Conservation (phyloP, 2,888 invertebrate species). For the Perithous albicinctus region DNA sequence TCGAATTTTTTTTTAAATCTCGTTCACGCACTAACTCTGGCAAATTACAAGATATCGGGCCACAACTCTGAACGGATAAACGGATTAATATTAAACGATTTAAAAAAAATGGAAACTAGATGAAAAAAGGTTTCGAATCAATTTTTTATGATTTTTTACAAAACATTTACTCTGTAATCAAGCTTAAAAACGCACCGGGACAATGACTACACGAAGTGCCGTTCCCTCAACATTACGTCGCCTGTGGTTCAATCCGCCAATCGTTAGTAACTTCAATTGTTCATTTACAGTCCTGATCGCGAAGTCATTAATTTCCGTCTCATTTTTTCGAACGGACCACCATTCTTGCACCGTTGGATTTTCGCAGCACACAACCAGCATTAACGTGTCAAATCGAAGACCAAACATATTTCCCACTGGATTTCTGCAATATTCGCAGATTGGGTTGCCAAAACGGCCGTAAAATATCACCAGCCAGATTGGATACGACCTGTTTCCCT, state of each 20-base stretch:
- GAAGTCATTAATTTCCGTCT: conserved; percentile 60
- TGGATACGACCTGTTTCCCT: conserved; percentile 64
- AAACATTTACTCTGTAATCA: no score
- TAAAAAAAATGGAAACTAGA: no score
- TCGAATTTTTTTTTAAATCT: no score
- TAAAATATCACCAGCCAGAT: conserved; percentile 76
- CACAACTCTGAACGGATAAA: no score
- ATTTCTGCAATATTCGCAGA: conserved; percentile 60
- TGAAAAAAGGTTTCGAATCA: no score
- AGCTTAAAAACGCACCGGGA: conserved; percentile 65
- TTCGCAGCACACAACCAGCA: conserved; percentile 73
- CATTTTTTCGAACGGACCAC: conserved; percentile 72
- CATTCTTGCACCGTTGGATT: conserved; percentile 71
- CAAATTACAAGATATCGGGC: no score
- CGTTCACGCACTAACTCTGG: no score
- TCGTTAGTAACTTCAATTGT: conserved; percentile 22
- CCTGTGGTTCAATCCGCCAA: conserved; percentile 66
- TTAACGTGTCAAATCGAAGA: conserved; percentile 72
- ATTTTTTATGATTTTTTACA: no score
- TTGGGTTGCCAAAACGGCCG: conserved; percentile 34
- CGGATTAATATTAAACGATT: no score
- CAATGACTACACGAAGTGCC: conserved; percentile 68
- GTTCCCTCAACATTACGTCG: conserved; percentile 71
- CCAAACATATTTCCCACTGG: conserved; percentile 72
- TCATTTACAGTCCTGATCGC: conserved; percentile 69